phyloP scores from a whole-genome alignment of 1,140 invertebrate species.

The Phenacoccus solenopsis region DNA sequence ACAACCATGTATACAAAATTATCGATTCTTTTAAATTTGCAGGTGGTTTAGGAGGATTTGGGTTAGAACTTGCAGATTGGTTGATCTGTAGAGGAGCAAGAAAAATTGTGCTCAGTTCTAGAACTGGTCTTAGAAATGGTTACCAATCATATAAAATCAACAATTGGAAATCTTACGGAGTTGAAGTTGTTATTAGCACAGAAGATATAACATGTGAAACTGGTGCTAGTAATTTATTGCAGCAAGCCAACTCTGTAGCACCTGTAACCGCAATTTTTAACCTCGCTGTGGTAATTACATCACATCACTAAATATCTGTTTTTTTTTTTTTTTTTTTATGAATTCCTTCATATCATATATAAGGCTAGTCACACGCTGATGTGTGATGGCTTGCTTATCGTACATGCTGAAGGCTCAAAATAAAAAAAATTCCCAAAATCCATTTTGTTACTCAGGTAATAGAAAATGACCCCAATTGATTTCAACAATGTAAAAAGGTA shows the following conservation, averaged over 20 bases:
- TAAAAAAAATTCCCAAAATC: too few species aligned
- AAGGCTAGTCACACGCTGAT: too few species aligned
- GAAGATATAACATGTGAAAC: conserved; percentile 11
- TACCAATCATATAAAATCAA: conserved; percentile 22
- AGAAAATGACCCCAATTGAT: too few species aligned
- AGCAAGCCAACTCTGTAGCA: neutral
- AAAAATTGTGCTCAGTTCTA: conserved; percentile 21
- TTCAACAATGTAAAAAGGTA: too few species aligned
- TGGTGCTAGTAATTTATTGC: conserved; percentile 15
- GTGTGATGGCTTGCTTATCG: too few species aligned
- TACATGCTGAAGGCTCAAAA: too few species aligned
- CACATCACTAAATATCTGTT: too few species aligned
- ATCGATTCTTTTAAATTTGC: too few species aligned
- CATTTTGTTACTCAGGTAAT: too few species aligned
- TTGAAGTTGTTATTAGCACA: conserved; percentile 19
- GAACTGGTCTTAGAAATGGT: conserved; percentile 21
- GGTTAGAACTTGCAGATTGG: conserved; percentile 22
- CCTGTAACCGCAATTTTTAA: conserved; percentile 21
- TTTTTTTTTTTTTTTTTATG: too few species aligned
- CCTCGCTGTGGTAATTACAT: conserved; percentile 16
- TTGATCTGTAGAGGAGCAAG: conserved; percentile 5
- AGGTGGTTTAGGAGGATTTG: conserved; percentile 23
- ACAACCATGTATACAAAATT: too few species aligned
- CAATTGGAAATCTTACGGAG: neutral
- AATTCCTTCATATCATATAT: too few species aligned